These are phyloP conservation scores for Aspidiotus rigidus DNA, from an alignment of 2,888 invertebrate species.

Conservation along the genomic window DNA sequence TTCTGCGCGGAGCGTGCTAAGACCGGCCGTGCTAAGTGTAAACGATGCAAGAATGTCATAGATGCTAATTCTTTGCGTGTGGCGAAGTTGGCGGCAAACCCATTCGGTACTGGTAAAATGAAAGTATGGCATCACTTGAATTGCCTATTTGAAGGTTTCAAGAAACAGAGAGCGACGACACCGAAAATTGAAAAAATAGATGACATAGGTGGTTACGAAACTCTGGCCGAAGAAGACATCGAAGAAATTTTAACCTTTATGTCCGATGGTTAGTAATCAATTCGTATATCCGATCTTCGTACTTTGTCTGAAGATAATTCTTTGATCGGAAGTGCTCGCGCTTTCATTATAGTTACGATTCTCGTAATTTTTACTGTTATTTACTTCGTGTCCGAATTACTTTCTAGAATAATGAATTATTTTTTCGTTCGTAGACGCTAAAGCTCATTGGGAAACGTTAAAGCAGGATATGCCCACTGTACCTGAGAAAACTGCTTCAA, in stretches of 20 bases:
- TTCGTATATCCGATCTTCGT: not conserved
- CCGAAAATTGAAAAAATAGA: slow-evolving; percentile 67
- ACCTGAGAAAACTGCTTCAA: not conserved
- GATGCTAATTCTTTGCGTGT: slow-evolving; percentile 61
- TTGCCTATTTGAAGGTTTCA: slow-evolving; percentile 70
- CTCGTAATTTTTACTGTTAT: not conserved
- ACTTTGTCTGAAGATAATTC: not conserved
- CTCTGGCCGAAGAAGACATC: slow-evolving; percentile 57
- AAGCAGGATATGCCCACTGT: not conserved
- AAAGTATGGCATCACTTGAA: slow-evolving; percentile 74
- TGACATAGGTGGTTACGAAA: slow-evolving; percentile 69
- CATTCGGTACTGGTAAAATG: slow-evolving; percentile 68
- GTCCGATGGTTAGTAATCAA: slow-evolving; percentile 38
- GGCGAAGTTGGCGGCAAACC: slow-evolving; percentile 68
- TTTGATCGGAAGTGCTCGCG: not conserved
- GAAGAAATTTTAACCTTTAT: slow-evolving; percentile 49
- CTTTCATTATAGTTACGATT: no score
- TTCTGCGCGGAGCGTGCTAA: slow-evolving; percentile 72
- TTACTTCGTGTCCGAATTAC: not conserved
- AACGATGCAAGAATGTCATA: slow-evolving; percentile 75
- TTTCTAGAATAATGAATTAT: not conserved
- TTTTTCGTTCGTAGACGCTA: slow-evolving; percentile 26
- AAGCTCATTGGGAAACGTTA: slow-evolving; percentile 21
- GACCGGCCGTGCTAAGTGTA: slow-evolving; percentile 69
- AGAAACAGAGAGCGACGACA: slow-evolving; percentile 69